Evolutionary conservation across 2,888 invertebrate genomes (phyloP), one percentile per base, ranked within the genome.

Genomic region (Steromphala cineraria): DNA sequence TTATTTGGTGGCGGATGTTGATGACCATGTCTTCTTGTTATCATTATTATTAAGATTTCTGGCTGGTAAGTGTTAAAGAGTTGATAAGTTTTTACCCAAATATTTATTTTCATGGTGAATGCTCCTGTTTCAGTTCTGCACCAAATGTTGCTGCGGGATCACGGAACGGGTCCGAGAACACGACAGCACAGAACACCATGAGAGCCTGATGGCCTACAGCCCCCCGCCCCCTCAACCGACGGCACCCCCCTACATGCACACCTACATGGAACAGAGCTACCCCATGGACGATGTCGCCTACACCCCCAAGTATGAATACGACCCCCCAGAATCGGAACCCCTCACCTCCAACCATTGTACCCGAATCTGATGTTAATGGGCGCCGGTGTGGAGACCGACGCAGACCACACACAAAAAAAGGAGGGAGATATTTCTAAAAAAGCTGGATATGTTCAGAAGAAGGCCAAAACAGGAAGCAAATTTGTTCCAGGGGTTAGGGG

Each of bases 201-300:
- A 83, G 67, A 79, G 78, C 52, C 79, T 85, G 53, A 71, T 78
- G n/a, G 80, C 81, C 1, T 82, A 81, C 15, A 80, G 80, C 21
- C 82, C 79, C 3, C 71, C 78, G 15, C 82, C 84, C 28, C 88
- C 90, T 0, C 90, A 91, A 79, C 91, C 91, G 0, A 90, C 87
- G 19, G 90, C 89, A 7, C 90, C 91, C 5, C 91, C 91, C 8
- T 90, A 88, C 81, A 87, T 87, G 79, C 85, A 86, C 75, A 86
- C 84, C 17, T 85, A 87, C 79, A 84, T 86, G 84, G 86, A 85
- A 21, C 83, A 85, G 74, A 83, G 85, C 17, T 91, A 89, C 81
- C 86, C 87, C 81, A 83, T 89, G 84, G 89, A 89, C 19, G 88
- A 89, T 67, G 76, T 84, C 53, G 85, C 53, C 56, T 87, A 85